Evolutionary conservation across 2,113 vertebrate genomes (phyloP), one percentile per base, ranked within the genome.

Genomic region (Archilochus colubris): DNA sequence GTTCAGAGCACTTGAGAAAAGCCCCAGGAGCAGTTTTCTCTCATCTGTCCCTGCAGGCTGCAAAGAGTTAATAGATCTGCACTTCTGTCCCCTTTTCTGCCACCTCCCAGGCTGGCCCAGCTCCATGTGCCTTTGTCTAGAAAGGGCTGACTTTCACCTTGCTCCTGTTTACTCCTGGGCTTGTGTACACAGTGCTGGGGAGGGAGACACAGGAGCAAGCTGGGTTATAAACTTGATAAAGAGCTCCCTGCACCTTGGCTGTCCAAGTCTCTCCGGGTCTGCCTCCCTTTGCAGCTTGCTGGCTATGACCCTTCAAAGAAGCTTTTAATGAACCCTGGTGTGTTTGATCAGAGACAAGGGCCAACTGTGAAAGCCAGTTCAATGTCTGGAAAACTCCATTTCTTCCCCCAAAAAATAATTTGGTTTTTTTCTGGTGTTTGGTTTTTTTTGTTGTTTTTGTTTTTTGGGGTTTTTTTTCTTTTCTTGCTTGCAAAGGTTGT

Each of bases 91-190:
- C 48, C 51, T 55, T 31, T 44, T 48, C 61, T 80, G 74, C 57
- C 70, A 40, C 84, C 79, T 89, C 74, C 82, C 80, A 61, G 73
- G 61, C 90, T 96, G 94, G 91, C 86, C 43, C 58, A 46, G 66
- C 61, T 93, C 74, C 67, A 22, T n/a, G 36, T 86, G 77, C 80
- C 59, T 93, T 96, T 91, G 88, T 93, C 58, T 83, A 38, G 83
- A 67, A 66, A 87, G 38, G 67, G 30, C 27, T 95, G 94, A 94
- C 96, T 97, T 96, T 97, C 91, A 95, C 88, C 87, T 96, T 93
- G 88, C 59, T 90, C 44, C 51, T 93, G 73, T 95, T 97, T 95
- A 91, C 94, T 92, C 77, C 91, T 30, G 13, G 87, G 7, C 44
- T 68, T 96, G 69, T 94, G 91, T 95, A 93, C 93, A 87, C 80